Percentiles rank a stretch among this genome's conserved stretches.
phyloP scores from a whole-genome alignment of 2,113 vertebrate genomes.

The Zootoca vivipara region DNA sequence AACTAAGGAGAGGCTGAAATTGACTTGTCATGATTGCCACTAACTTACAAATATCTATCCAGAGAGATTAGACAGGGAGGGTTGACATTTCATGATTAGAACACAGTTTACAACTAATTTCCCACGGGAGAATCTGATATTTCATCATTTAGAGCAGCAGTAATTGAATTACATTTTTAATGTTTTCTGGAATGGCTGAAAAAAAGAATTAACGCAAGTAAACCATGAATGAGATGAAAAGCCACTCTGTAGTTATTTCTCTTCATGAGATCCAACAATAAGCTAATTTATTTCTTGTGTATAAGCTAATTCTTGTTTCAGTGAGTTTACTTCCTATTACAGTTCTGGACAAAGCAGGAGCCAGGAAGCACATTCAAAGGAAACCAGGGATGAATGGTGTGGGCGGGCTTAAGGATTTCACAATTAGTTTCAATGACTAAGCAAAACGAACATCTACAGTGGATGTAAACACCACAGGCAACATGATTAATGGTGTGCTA shows the following conservation, averaged over 20 bases:
- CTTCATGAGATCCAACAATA: slow-evolving; percentile 51
- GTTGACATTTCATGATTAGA: slow-evolving; percentile 65
- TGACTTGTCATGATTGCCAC: slow-evolving; percentile 71
- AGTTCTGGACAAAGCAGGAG: slow-evolving; percentile 12
- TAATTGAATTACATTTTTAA: slow-evolving; percentile 77
- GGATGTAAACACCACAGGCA: slow-evolving; percentile 6
- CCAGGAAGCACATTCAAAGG: slow-evolving; percentile 7
- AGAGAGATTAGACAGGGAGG: slow-evolving; percentile 67
- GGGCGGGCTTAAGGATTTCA: neutral
- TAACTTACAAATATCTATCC: slow-evolving; percentile 62
- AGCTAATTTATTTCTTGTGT: slow-evolving; percentile 42
- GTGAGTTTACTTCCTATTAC: slow-evolving; percentile 7
- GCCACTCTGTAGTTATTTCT: slow-evolving; percentile 62
- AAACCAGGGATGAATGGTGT: neutral
- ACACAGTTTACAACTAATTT: slow-evolving; percentile 69
- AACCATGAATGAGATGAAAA: slow-evolving; percentile 76
- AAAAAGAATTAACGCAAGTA: slow-evolving; percentile 74
- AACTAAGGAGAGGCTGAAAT: slow-evolving; percentile 55
- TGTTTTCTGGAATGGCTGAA: slow-evolving; percentile 73
- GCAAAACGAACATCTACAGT: slow-evolving; percentile 20
- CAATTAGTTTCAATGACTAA: neutral
- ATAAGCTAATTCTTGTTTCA: slow-evolving; percentile 26
- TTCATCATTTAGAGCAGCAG: slow-evolving; percentile 70
- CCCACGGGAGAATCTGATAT: slow-evolving; percentile 71
- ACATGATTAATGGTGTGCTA: neutral